Conservation (phyloP, 2,888 invertebrate species). For the Slavum lentiscoides region DNA sequence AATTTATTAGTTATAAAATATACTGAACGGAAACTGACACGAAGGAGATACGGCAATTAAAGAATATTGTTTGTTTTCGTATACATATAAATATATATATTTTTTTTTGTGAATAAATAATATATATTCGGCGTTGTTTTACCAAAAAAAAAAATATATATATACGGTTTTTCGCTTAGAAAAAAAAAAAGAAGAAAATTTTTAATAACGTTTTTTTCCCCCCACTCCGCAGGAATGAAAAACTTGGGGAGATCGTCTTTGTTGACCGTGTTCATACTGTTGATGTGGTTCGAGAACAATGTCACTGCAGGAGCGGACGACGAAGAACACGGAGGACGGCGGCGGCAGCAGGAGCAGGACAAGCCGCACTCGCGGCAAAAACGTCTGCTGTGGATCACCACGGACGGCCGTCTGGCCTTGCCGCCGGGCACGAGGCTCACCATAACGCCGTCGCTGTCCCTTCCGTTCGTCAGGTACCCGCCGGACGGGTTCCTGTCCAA, state of each 20-base stretch:
- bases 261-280: constrained; percentile 39
- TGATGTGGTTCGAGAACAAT: constrained; percentile 38
- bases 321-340: constrained; percentile 36
- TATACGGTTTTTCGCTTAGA: too few species aligned
- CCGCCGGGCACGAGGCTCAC: constrained; percentile 81
- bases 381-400: constrained; percentile 81
- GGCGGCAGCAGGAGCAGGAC: constrained; percentile 55
- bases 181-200: too few species aligned
- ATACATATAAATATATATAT: too few species aligned
- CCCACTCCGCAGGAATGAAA: constrained; percentile 26
- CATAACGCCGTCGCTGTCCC: constrained; percentile 77
- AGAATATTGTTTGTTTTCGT: too few species aligned
- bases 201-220: background rate
- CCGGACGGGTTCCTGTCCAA: constrained; percentile 84
- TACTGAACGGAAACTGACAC: too few species aligned
- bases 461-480: constrained; percentile 83
- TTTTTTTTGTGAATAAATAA: too few species aligned
- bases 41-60: too few species aligned
- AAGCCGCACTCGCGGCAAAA: constrained; percentile 73
- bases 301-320: constrained; percentile 16
- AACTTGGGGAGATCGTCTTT: constrained; percentile 27
- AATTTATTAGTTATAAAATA: too few species aligned
- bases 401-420: constrained; percentile 79
- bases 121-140: too few species aligned
- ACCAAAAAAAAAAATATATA: too few species aligned